Base-by-base conservation (phyloP, 1,140 invertebrate species). In the Microplitis demolitor region DNA sequence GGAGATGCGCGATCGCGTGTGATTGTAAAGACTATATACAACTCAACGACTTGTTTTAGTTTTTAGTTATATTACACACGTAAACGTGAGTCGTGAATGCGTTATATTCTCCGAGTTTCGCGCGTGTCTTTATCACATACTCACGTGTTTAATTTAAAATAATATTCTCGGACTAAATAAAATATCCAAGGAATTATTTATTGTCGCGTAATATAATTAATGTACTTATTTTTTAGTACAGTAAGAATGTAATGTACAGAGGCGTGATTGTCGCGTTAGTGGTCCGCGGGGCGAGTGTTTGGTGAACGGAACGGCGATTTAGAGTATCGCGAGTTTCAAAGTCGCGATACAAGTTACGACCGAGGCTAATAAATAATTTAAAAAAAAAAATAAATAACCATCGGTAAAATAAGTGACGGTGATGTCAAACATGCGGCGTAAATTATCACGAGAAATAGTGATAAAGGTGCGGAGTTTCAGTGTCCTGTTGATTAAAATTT, bases 371-470 rank as follows among this genome's bases (percentile, higher is more conserved):
- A 67, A 54, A 11, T 35, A 58, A 45, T 56, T n/a, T 13, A 13
- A 45, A n/a, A 50, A 8, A 45, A 45, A 13, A 34, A 39, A 66
- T n/a, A 35, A n/a, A 51, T 13, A 34, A n/a, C n/a, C 39, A 33
- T 13, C 39, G 39, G 6, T 11, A 31, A 3, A 60, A n/a, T 33
- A 14, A 34, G 4, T 14, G 34, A 63, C 39, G 66, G 68, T 68
- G 72, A 76, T 74, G 69, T 74, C 76, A 72, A 76, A 73, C 68
- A 75, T 75, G 76, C 71, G 74, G 69, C 75, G 69, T 71, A 76
- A 62, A 45, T 56, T 66, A 71, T 73, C 68, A 67, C 71, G 70
- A 56, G 58, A 72, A n/a, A 16, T 37, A 63, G 45, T 64, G 66
- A 70, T 72, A 50, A 69, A 61, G 60, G 63, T 74, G 56, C 64